Conservation (phyloP, 2,797 vertebrate genomes). For the Gambelia wislizenii region DNA sequence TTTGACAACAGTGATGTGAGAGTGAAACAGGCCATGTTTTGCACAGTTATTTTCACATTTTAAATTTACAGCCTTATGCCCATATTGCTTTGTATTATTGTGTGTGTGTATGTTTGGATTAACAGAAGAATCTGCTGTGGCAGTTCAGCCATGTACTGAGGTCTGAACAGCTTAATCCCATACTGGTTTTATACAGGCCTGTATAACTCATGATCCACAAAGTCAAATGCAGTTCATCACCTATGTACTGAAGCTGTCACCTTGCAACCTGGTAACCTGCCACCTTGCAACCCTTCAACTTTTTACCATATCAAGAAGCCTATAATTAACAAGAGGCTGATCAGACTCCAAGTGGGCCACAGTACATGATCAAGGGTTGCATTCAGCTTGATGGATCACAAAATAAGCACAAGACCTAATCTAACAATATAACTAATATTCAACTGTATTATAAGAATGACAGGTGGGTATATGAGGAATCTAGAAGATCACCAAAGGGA, state of each 20-base stretch:
- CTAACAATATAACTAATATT: background rate
- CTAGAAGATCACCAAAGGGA: too few relatives aligned
- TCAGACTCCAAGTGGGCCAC: too few relatives aligned
- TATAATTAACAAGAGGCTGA: background rate
- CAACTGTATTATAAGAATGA: background rate
- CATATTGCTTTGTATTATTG: background rate
- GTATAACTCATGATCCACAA: background rate
- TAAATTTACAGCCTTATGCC: background rate
- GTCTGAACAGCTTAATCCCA: background rate
- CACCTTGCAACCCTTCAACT: background rate
- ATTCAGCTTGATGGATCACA: background rate
- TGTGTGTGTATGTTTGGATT: background rate
- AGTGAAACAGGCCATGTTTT: background rate
- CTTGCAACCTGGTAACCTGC: too few relatives aligned
- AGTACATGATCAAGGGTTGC: background rate
- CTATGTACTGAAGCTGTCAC: background rate
- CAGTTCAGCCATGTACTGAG: background rate
- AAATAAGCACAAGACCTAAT: background rate
- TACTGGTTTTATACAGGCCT: background rate
- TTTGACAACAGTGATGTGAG: background rate
- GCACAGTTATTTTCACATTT: background rate
- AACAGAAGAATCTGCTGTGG: background rate
- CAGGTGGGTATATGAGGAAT: background rate
- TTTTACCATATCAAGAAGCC: background rate
- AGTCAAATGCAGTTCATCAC: background rate